Conservation (phyloP, 2,113 vertebrate species). For the Uria aalge region DNA sequence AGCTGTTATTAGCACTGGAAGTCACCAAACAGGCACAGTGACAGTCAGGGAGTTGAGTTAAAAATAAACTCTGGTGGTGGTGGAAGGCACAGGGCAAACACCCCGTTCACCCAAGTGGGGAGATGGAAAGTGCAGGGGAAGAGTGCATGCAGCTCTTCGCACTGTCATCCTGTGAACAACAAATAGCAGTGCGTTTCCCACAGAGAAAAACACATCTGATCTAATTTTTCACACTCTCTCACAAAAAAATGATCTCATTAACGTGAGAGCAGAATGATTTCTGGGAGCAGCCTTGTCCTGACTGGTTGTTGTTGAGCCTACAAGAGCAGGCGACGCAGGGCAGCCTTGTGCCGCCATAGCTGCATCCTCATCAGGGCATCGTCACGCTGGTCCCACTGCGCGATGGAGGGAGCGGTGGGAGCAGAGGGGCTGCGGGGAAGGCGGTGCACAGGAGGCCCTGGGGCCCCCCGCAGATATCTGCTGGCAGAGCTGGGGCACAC, state of each 20-base stretch:
- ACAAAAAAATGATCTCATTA: background rate
- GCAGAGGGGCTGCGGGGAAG: background rate
- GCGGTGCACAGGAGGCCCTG: background rate
- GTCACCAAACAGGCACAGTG: background rate
- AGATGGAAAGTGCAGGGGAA: background rate
- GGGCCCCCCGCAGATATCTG: background rate
- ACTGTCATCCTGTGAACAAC: background rate
- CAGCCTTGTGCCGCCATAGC: background rate
- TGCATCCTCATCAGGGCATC: fast-evolving
- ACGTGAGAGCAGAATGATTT: background rate
- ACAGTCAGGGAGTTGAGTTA: background rate
- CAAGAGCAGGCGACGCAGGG: background rate
- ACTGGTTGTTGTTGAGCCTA: background rate
- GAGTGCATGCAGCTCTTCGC: background rate
- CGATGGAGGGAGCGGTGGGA: background rate
- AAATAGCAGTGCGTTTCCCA: background rate
- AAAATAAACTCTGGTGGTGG: background rate
- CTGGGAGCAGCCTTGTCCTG: background rate
- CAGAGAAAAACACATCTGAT: background rate
- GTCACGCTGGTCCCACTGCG: fast-evolving
- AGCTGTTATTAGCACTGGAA: background rate
- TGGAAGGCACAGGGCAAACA: background rate
- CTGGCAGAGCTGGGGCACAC: constrained; percentile 2
- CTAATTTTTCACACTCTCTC: constrained; percentile 8
- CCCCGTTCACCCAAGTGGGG: background rate